phyloP scores from a whole-genome alignment of 1,140 invertebrate genomes.

The Cepaea nemoralis region DNA sequence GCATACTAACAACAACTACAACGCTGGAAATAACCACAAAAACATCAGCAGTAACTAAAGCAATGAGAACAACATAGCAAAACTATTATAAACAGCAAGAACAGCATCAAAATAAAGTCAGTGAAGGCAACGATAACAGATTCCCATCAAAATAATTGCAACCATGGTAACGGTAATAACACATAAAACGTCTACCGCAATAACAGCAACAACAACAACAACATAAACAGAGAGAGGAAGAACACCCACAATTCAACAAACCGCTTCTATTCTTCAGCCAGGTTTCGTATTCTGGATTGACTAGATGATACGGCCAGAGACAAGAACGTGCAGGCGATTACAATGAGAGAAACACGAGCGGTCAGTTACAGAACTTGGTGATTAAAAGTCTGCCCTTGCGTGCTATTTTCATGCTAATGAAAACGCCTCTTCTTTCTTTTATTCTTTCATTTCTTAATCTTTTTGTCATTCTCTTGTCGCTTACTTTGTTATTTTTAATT shows the following conservation, averaged over 20 bases:
- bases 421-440: not conserved
- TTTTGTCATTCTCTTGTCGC: too few species aligned
- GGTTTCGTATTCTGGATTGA: not conserved
- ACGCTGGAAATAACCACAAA: too few species aligned
- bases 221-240: not conserved
- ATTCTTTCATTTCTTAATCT: not conserved
- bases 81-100: too few species aligned
- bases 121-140: too few species aligned
- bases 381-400: conserved; percentile 5
- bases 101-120: too few species aligned
- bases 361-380: conserved; percentile 17
- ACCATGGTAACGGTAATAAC: too few species aligned
- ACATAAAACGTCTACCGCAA: too few species aligned
- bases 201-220: not conserved
- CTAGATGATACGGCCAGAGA: conserved; percentile 11
- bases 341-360: conserved; percentile 10
- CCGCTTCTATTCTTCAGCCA: not conserved
- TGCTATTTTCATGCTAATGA: conserved; percentile 4
- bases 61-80: too few species aligned
- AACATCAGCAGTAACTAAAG: too few species aligned
- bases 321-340: conserved; percentile 9
- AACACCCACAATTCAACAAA: not conserved
- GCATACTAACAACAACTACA: too few species aligned
- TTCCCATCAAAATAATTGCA: too few species aligned
- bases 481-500: too few species aligned